These are phyloP conservation scores for Poeciliopsis paucimaculata DNA, from an alignment of 2,797 vertebrate genomes.

Conservation along the genomic window DNA sequence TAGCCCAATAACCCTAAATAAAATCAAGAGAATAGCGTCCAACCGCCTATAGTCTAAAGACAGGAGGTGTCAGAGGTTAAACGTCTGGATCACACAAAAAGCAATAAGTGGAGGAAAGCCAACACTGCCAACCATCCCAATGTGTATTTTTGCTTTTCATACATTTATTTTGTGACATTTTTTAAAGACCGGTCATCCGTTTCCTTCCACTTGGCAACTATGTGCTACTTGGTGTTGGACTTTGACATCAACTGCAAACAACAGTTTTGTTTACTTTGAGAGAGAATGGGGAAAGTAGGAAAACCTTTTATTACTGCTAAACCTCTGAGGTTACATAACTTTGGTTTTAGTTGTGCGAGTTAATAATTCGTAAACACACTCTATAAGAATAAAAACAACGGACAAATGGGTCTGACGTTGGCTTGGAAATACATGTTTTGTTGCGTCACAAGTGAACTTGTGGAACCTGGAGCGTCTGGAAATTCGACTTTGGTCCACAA, in stretches of 20 bases:
- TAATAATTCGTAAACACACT: not conserved
- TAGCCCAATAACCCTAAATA: not conserved
- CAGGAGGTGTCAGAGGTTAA: not conserved
- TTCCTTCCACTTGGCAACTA: not conserved
- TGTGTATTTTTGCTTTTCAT: not conserved
- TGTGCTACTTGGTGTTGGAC: not conserved
- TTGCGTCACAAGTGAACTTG: conserved; percentile 4
- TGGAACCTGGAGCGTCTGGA: conserved; percentile 66
- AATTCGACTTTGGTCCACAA: conserved; percentile 34
- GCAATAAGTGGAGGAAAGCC: not conserved
- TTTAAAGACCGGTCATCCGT: not conserved
- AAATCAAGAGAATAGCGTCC: not conserved
- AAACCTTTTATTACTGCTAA: not conserved
- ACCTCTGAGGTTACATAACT: not conserved
- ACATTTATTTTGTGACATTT: not conserved
- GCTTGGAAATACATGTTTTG: conserved; percentile 19
- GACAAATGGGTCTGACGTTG: not conserved
- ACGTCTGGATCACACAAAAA: not conserved
- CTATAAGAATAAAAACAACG: conserved; percentile 1
- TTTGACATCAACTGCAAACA: not conserved
- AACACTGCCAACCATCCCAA: not conserved
- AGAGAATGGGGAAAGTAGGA: not conserved
- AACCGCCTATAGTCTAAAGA: not conserved
- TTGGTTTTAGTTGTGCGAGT: not conserved
- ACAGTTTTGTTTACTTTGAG: not conserved